Evolutionary conservation across 2,888 invertebrate genomes (phyloP).

Genomic region (Rhagophthalmus giganteus): DNA sequence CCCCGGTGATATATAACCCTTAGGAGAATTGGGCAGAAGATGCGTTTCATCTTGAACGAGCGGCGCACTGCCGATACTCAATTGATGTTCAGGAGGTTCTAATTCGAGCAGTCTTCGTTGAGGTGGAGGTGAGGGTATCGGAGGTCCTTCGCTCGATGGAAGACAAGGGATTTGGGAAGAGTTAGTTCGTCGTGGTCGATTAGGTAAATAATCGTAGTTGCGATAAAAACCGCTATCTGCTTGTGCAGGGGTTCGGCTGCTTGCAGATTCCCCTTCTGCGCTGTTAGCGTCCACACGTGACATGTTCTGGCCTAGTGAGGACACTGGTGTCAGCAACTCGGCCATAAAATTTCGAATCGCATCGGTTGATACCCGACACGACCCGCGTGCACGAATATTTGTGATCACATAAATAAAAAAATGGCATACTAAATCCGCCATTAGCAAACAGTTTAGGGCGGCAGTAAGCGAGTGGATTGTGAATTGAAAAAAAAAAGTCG

Average conservation of each 20-base stretch:
- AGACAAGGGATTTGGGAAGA: constrained; percentile 58
- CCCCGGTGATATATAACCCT: constrained; percentile 53
- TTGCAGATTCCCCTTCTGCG: constrained; percentile 66
- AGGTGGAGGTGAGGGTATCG: constrained; percentile 47
- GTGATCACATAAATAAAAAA: constrained; percentile 7
- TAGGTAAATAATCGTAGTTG: constrained; percentile 72
- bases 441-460: constrained; percentile 15
- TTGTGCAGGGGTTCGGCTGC: constrained; percentile 67
- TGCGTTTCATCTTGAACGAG: constrained; percentile 54
- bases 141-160: constrained; percentile 52
- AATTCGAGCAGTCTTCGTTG: constrained; percentile 47
- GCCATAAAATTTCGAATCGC: constrained; percentile 40
- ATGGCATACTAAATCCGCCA: constrained; percentile 14
- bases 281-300: constrained; percentile 87
- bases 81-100: constrained; percentile 38
- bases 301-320: constrained; percentile 81
- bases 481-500: constrained; percentile 18
- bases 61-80: constrained; percentile 41
- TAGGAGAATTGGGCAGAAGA: constrained; percentile 49
- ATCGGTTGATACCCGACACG: constrained; percentile 44
- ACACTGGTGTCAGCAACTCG: constrained; percentile 43
- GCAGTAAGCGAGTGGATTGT: constrained; percentile 22
- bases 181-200: constrained; percentile 58
- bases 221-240: constrained; percentile 77
- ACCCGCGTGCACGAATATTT: constrained; percentile 20